Conservation (phyloP, 1,140 invertebrate species). For the Cardiocondyla obscurior region DNA sequence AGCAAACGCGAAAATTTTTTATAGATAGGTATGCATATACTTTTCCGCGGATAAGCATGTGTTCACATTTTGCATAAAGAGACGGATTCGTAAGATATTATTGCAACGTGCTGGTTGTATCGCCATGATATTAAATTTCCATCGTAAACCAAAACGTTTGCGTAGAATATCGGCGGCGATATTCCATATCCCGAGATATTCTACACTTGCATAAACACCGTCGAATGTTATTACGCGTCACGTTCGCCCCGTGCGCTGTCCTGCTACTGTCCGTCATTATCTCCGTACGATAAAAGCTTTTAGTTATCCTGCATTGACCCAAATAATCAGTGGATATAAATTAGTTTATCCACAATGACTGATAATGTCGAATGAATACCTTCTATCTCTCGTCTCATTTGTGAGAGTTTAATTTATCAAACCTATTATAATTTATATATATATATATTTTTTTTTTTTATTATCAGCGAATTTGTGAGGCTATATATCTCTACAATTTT, state of each 20-base stretch:
- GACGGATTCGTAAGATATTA: constrained; percentile 67
- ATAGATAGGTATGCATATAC: no score
- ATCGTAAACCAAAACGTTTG: constrained; percentile 59
- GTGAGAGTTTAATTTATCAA: constrained; percentile 3
- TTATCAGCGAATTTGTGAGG: neutral
- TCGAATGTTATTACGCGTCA: constrained; percentile 45
- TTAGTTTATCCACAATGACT: constrained; percentile 34
- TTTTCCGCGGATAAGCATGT: constrained; percentile 23
- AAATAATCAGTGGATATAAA: constrained; percentile 53
- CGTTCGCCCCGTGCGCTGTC: neutral
- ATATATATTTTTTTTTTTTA: neutral
- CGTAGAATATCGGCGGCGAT: constrained; percentile 44
- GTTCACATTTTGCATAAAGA: constrained; percentile 53
- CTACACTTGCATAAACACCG: constrained; percentile 37
- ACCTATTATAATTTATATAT: no score
- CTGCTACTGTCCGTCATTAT: constrained; percentile 28
- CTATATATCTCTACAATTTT: neutral
- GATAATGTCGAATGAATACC: constrained; percentile 25
- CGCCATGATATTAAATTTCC: constrained; percentile 65
- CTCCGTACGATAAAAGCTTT: constrained; percentile 46
- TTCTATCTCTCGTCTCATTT: neutral
- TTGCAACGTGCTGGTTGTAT: constrained; percentile 47
- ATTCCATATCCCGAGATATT: constrained; percentile 32
- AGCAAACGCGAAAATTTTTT: no score
- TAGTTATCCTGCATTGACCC: constrained; percentile 45